phyloP scores from a whole-genome alignment of 2,113 vertebrate species.

The Sula dactylatra region DNA sequence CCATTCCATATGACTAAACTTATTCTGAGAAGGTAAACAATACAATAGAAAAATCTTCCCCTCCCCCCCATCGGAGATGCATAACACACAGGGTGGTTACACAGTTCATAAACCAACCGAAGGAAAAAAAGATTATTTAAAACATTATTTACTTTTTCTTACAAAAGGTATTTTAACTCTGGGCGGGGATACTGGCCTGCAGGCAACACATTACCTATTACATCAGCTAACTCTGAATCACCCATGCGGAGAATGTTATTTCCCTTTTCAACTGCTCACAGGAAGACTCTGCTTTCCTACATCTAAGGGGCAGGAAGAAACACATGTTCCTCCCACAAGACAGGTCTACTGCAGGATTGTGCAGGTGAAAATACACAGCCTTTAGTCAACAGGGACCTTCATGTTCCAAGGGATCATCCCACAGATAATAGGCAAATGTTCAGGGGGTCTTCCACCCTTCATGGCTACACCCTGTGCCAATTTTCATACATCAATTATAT shows the following conservation, averaged over 20 bases:
- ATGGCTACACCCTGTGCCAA: background rate
- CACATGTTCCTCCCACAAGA: rapidly evolving
- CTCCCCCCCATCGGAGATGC: too few species aligned
- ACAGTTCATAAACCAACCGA: background rate
- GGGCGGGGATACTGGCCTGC: background rate
- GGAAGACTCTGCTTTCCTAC: background rate
- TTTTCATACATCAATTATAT: background rate
- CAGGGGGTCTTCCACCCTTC: background rate
- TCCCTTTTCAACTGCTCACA: background rate
- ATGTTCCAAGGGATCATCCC: background rate
- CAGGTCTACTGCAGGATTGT: background rate
- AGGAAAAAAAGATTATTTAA: background rate
- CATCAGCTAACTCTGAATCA: background rate
- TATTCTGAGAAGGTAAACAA: background rate
- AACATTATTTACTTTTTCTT: background rate
- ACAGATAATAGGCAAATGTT: background rate
- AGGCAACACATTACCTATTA: background rate
- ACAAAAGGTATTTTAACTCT: background rate
- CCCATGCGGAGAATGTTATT: background rate
- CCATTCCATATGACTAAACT: background rate
- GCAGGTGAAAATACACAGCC: background rate
- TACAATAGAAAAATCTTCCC: background rate
- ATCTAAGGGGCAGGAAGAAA: background rate
- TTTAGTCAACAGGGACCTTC: background rate
- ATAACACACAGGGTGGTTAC: background rate